Evolutionary conservation across 2,113 vertebrate species (phyloP).

Genomic region (Nycticorax nycticorax): DNA sequence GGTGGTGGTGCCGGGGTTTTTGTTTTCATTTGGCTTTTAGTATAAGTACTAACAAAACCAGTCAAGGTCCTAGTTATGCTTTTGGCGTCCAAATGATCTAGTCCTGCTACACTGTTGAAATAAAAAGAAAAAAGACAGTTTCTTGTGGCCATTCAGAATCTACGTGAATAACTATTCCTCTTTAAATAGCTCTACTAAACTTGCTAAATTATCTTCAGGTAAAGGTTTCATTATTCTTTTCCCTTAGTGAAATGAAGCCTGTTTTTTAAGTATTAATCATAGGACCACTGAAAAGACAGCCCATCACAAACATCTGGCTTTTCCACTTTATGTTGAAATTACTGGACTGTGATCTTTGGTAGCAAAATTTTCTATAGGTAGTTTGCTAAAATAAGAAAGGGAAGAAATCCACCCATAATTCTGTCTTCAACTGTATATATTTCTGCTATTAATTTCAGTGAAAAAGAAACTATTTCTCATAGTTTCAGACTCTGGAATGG

Average conservation of each 20-base stretch:
- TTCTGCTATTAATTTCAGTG: background rate
- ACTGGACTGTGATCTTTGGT: background rate
- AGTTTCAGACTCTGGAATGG: background rate
- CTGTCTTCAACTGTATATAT: background rate
- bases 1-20: background rate
- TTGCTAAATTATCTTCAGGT: background rate
- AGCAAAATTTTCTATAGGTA: background rate
- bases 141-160: background rate
- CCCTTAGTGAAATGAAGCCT: background rate
- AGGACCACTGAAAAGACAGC: background rate
- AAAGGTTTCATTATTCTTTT: background rate
- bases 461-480: background rate
- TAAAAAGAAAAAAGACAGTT: background rate
- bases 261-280: background rate
- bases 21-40: background rate
- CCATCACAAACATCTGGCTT: background rate
- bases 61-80: background rate
- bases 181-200: background rate
- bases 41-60: background rate
- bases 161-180: background rate
- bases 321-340: background rate
- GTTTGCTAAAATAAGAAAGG: background rate
- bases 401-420: background rate
- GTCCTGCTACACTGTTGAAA: background rate
- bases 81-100: background rate